Conservation (phyloP, 2,888 invertebrate species). For the Heliconius ismenius region DNA sequence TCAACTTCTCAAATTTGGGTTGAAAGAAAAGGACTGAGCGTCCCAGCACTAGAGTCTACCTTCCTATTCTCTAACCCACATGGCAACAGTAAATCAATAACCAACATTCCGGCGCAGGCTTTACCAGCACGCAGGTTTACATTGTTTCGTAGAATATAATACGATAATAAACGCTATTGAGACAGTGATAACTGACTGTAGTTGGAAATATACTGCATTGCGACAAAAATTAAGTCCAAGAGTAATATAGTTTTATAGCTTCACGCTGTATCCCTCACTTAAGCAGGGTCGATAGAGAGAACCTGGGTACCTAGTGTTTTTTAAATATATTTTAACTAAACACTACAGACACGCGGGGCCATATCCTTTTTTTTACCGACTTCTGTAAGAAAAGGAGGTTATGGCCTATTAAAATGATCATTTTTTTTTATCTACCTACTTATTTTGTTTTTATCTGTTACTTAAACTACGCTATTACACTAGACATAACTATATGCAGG, state of each 20-base stretch:
- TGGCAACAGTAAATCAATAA: conserved; percentile 2
- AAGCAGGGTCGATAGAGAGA: neutral
- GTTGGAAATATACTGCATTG: conserved; percentile 26
- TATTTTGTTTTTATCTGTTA: too few relatives aligned
- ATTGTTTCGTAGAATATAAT: conserved; percentile 12
- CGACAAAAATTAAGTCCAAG: conserved; percentile 4
- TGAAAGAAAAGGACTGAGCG: neutral
- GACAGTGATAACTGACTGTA: neutral
- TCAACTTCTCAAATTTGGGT: neutral
- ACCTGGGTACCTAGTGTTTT: neutral
- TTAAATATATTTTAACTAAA: too few relatives aligned
- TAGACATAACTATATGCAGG: too few relatives aligned
- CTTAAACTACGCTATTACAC: too few relatives aligned
- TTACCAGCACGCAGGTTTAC: neutral
- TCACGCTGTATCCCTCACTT: neutral
- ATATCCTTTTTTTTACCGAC: too few relatives aligned
- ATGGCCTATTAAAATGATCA: too few relatives aligned
- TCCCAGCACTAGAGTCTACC: too few relatives aligned
- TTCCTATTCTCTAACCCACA: neutral
- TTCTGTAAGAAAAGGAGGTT: too few relatives aligned
- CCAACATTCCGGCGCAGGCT: neutral
- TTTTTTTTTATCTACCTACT: too few relatives aligned
- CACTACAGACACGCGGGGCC: too few relatives aligned
- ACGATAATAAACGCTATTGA: conserved; percentile 1
- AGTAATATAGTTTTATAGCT: neutral